These are phyloP conservation scores for Hymenopus coronatus DNA, from an alignment of 2,888 invertebrate species.

Conservation along the genomic window DNA sequence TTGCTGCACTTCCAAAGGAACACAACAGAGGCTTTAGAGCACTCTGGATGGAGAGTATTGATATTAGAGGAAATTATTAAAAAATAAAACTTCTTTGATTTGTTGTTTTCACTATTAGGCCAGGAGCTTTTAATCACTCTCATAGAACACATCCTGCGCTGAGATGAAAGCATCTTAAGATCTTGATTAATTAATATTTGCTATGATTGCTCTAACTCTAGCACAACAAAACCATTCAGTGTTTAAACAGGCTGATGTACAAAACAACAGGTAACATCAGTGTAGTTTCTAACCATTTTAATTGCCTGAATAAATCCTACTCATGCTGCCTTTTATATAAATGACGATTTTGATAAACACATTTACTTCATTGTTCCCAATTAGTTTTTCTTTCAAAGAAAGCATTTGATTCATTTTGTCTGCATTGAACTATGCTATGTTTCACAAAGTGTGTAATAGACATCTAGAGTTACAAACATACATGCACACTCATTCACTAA, in stretches of 20 bases:
- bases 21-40: no score
- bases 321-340: background rate
- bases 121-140: no score
- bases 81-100: no score
- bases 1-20: no score
- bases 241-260: no score
- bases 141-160: background rate
- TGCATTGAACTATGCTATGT: background rate
- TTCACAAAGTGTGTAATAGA: background rate
- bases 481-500: no score
- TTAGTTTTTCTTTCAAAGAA: background rate
- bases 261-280: background rate
- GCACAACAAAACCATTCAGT: background rate
- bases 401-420: background rate
- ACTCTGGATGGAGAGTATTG: no score
- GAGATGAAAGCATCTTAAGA: background rate
- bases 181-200: background rate
- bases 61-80: no score
- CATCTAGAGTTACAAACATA: background rate
- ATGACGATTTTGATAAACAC: background rate
- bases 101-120: no score
- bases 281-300: background rate
- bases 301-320: background rate
- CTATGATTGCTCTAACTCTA: background rate
- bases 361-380: background rate